Conservation (phyloP, 1,140 invertebrate genomes). For the Drosophila gunungcola region DNA sequence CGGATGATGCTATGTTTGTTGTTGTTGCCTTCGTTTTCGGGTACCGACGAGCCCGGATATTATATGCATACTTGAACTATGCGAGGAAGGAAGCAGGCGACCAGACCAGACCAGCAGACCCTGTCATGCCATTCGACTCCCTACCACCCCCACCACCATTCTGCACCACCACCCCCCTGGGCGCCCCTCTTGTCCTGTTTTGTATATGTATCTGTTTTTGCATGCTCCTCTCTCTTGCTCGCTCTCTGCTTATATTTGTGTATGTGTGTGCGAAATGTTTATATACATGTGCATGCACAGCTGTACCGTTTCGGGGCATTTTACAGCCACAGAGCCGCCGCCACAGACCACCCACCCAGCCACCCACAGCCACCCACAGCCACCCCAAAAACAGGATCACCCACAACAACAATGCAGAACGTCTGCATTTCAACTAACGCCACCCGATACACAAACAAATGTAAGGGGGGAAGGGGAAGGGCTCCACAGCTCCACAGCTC, state of each 20-base stretch:
- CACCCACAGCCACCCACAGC: conserved; percentile 42
- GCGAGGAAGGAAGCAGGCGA: conserved; percentile 70
- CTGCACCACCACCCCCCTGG: background rate
- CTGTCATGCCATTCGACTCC: background rate
- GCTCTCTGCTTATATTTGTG: conserved; percentile 12
- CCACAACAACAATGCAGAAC: conserved; percentile 78
- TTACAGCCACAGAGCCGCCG: conserved; percentile 73
- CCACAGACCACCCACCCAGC: conserved; percentile 19
- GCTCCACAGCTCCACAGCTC: conserved; percentile 24
- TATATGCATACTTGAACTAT: conserved; percentile 83
- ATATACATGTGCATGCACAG: conserved; percentile 76
- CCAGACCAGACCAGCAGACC: conserved; percentile 37
- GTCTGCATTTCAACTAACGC: conserved; percentile 82
- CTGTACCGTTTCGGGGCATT: conserved; percentile 78
- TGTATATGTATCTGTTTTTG: conserved; percentile 78
- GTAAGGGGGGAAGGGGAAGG: background rate
- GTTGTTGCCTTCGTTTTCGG: conserved; percentile 59
- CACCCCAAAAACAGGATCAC: conserved; percentile 33
- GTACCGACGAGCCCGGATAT: conserved; percentile 76
- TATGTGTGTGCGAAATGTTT: conserved; percentile 45
- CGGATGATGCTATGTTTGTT: conserved; percentile 51
- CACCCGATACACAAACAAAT: conserved; percentile 71
- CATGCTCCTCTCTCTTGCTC: conserved; percentile 52
- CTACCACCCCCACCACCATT: conserved; percentile 1
- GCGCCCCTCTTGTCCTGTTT: conserved; percentile 45